Evolutionary conservation across 2,113 vertebrate species (phyloP), one percentile per base, ranked within the genome.

Genomic region (Periophthalmodon schlosseri): DNA sequence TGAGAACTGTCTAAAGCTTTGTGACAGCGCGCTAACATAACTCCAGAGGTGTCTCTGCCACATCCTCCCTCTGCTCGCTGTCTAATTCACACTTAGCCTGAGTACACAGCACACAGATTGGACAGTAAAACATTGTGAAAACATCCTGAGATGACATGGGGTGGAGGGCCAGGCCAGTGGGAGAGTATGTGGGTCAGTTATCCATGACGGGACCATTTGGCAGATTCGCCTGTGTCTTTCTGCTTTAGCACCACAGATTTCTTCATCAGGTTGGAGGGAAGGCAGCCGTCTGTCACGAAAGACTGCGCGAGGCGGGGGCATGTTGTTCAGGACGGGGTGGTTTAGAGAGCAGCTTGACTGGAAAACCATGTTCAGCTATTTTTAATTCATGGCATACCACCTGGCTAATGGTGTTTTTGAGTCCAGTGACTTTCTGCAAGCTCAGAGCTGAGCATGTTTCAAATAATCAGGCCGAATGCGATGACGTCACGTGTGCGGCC

Each of bases 321-420:
- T 34, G 60, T 18, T 39, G 44, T 68, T 68, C 65, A 52, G 78
- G 73, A 63, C 64, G 15, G 68, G 72, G 23, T 60, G 60, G 74
- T 64, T 49, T 21, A 28, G 7, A 56, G 15, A 77, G 83, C 84
- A 85, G 94, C 93, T 94, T 95, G 95, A 95, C 96, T 96, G 94
- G 89, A 95, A 96, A 96, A 93, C 92, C 95, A 89, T 96, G 96
- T 97, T 96, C 92, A 89, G 94, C 95, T 96, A 98, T 95, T 97
- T 97, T 98, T 98, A 96, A 97, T 98, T 96, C 94, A 92, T 95
- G 91, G 86, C 87, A 92, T 93, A 93, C 94, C 96, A 96, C 95
- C 95, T 96, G 95, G 92, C 95, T 97, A 97, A 98, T 97, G 96
- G 94, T 92, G 91, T 96, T 97, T 97, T 95, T 95, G 92, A 95